Evolutionary conservation across 2,888 invertebrate genomes (phyloP).

Genomic region (Drosophila demipolita): DNA sequence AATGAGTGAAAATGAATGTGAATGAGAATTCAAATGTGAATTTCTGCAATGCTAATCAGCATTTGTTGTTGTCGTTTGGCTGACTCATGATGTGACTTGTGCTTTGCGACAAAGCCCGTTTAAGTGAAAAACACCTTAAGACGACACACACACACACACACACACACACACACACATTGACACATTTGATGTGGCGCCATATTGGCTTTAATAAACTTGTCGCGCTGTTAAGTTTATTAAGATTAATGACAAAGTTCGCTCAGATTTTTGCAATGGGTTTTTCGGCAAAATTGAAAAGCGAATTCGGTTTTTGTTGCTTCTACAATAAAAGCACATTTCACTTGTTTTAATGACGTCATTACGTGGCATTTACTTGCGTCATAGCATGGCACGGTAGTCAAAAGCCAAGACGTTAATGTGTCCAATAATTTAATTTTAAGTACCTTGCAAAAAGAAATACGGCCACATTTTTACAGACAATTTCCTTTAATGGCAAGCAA

Average conservation of each 20-base stretch:
- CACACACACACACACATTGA: slow-evolving; percentile 22
- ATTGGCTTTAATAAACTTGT: slow-evolving; percentile 79
- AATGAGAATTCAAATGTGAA: background rate
- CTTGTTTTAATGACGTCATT: slow-evolving; percentile 81
- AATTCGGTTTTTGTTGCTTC: slow-evolving; percentile 32
- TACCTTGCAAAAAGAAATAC: slow-evolving; percentile 82
- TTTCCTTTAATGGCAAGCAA: slow-evolving; percentile 75
- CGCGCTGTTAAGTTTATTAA: slow-evolving; percentile 78
- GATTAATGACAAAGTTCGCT: slow-evolving; percentile 72
- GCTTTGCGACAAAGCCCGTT: slow-evolving; percentile 23
- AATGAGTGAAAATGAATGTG: slow-evolving; percentile 4
- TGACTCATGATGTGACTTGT: slow-evolving; percentile 61
- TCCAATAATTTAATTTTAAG: slow-evolving; percentile 81
- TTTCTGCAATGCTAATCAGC: slow-evolving; percentile 66
- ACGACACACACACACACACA: slow-evolving; percentile 10
- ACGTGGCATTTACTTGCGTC: slow-evolving; percentile 76
- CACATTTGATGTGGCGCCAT: slow-evolving; percentile 58
- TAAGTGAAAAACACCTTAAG: slow-evolving; percentile 61
- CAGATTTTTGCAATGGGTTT: slow-evolving; percentile 55
- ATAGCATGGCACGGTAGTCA: slow-evolving; percentile 40
- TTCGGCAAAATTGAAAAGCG: slow-evolving; percentile 69
- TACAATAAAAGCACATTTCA: slow-evolving; percentile 79
- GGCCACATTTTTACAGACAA: slow-evolving; percentile 81
- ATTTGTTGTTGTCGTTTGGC: slow-evolving; percentile 36
- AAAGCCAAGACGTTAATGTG: slow-evolving; percentile 80